These are phyloP conservation scores for Sebastes oblongus DNA, from an alignment of 2,797 vertebrate species.

Conservation along the genomic window DNA sequence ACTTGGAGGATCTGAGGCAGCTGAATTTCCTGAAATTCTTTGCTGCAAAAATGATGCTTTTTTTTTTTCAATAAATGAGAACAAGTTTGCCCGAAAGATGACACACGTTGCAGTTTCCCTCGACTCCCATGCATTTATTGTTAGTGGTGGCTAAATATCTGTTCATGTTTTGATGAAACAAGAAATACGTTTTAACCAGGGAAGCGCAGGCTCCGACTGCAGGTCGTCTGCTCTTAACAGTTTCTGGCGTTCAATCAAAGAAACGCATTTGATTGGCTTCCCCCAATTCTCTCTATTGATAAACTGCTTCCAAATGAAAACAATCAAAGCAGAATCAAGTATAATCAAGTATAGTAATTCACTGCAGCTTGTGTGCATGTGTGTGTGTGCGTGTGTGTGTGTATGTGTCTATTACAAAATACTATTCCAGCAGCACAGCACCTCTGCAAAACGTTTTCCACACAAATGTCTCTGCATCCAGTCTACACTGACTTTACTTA, in stretches of 20 bases:
- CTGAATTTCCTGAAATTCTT: background rate
- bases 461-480: constrained; percentile 45
- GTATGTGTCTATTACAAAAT: constrained; percentile 24
- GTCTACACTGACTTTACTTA: constrained; percentile 28
- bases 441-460: constrained; percentile 31
- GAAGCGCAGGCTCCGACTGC: constrained; percentile 23
- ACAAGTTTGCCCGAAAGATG: background rate
- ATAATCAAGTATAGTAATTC: constrained; percentile 70
- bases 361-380: constrained; percentile 39
- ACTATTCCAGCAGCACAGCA: constrained; percentile 26
- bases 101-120: background rate
- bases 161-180: constrained; percentile 54
- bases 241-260: constrained; percentile 68
- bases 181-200: constrained; percentile 32
- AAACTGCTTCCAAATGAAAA: constrained; percentile 74
- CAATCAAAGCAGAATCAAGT: constrained; percentile 67
- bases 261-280: constrained; percentile 59
- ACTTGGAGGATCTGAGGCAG: background rate
- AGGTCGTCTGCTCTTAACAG: constrained; percentile 45
- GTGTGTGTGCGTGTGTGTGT: constrained; percentile 41
- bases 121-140: constrained; percentile 14
- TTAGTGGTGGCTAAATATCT: constrained; percentile 41
- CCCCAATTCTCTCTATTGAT: constrained; percentile 53
- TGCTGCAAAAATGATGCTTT: background rate
- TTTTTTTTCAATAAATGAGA: background rate